These are phyloP conservation scores for Pogonomyrmex barbatus DNA, from an alignment of 1,140 invertebrate species.

Conservation along the genomic window DNA sequence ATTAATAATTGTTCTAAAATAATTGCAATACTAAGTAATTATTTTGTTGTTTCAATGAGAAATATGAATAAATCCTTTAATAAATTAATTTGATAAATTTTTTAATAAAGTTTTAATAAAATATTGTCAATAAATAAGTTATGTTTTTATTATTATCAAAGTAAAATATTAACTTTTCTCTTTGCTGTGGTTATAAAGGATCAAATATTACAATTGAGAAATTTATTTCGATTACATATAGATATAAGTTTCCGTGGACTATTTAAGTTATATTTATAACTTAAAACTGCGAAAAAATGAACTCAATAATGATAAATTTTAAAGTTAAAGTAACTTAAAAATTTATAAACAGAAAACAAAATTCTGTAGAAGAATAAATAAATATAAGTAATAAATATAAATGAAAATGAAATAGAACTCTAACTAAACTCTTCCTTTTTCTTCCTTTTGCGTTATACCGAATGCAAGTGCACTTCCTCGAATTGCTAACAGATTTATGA, in stretches of 20 bases:
- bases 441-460: not conserved
- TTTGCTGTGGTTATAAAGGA: not conserved
- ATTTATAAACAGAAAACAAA: not conserved
- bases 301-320: not conserved
- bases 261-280: not conserved
- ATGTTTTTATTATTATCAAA: not conserved
- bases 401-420: not conserved
- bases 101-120: not conserved
- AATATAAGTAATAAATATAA: not conserved
- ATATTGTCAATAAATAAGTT: not conserved
- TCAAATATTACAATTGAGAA: slow-evolving; percentile 1
- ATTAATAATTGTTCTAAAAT: too few relatives aligned
- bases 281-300: not conserved
- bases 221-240: not conserved
- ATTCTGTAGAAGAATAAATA: not conserved
- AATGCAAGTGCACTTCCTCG: slow-evolving; percentile 1
- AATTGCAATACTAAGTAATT: not conserved
- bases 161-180: not conserved
- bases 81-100: too few relatives aligned
- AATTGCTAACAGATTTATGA: slow-evolving; percentile 17
- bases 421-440: not conserved
- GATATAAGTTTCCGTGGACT: not conserved
- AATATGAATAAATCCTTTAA: not conserved
- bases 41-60: not conserved
- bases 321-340: not conserved